Evolutionary conservation across 1,140 invertebrate species (phyloP), one percentile per base, ranked within the genome.

Genomic region (Antheraea mylitta): DNA sequence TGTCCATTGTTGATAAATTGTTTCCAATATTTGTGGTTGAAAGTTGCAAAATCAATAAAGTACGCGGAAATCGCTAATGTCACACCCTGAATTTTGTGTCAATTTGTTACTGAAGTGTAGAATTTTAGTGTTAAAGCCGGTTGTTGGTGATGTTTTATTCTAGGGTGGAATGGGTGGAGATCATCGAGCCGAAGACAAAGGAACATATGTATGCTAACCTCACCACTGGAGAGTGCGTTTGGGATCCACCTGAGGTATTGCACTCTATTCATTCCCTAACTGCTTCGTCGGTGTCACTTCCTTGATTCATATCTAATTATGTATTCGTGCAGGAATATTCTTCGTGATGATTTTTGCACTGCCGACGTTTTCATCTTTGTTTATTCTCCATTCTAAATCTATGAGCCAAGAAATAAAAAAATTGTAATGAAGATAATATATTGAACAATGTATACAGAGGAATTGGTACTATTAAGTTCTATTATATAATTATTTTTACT

Each of bases 141-240:
- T 79, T 68, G 70, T 68, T 68, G 60, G 70, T 70, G 64, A 90
- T 90, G 90, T 87, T 90, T 84, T 90, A 90, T 93, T 94, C 86
- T 86, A 95, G 96, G 93, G 96, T 97, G 94, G 98, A 99, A 95
- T 99, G 98, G 98, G 98, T 99, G 89, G 98, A 99, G 94, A 99
- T 99, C 85, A 98, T 99, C 92, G 98, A 99, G 91, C 98, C 98
- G 77, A 96, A 97, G 87, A 98, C 98, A 77, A 97, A 98, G 93
- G 98, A 99, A 93, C 97, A 98, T 92, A 99, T 99, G 98, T 99
- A 99, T 94, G 98, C 98, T 88, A 99, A 99, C 94, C 94, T 99
- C 73, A 97, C 97, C 71, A 99, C 98, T 67, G 98, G 98, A 74
- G 98, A 99, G 93, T 99, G 98, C 94, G 97, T 99, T 73, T 99